Base-by-base conservation (phyloP, 2,888 invertebrate genomes). In the Stenotaenia linearis region DNA sequence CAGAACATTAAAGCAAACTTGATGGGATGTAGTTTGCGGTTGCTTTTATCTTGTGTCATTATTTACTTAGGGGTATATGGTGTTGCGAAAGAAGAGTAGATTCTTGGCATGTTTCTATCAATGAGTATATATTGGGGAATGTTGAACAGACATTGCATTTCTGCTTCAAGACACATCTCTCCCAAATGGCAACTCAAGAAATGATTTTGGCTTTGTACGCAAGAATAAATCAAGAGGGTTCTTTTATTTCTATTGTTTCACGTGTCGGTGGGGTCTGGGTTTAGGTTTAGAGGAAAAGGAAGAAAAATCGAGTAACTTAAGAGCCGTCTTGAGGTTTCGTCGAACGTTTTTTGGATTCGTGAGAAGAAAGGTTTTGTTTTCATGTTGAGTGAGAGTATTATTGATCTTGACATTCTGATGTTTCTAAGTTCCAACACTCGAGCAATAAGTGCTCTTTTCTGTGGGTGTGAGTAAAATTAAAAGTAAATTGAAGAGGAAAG, bases 31-130 rank as follows among this genome's bases (percentile, higher is more conserved):
- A 6, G 32, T 32, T n/a, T n/a, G n/a, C n/a, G n/a, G n/a, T n/a
- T n/a, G n/a, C n/a, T 56, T 69, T 69, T 69, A 25, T 69, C 28
- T 69, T 28, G 23, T 28, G 10, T 28, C 28, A 28, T 69, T 50
- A 50, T 50, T 50, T 50, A 50, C 50, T 7, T 40, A 40, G 2
- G 21, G 18, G 45, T 56, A 7, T 56, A 3, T 18, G 3, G 25
- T 12, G 25, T 25, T 69, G 28, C 25, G 10, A 28, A 28, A 25
- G 69, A 15, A 28, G 28, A 69, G 69, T 25, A 69, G 69, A 69
- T 69, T 69, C 69, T 69, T 25, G 69, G 28, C 69, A 69, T 69
- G 69, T 69, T 69, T 69, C 69, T 69, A 12, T 25, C 25, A 69
- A 69, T 69, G 25, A 28, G 69, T 10, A 69, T n/a, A n/a, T 69